Base-by-base conservation (phyloP, 2,888 invertebrate genomes). In the Nesidiocoris tenuis region DNA sequence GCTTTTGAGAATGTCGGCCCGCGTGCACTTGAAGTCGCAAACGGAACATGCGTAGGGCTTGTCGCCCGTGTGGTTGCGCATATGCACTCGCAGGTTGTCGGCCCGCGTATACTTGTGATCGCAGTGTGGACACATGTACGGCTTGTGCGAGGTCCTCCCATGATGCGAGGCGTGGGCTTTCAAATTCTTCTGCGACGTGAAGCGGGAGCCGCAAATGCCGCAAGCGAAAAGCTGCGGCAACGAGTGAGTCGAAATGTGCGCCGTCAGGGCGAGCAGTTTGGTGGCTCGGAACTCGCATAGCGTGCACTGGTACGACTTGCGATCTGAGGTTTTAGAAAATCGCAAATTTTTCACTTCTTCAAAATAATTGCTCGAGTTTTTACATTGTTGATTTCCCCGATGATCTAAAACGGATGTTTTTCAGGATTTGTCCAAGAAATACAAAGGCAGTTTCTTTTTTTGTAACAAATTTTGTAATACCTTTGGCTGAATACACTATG, bases 61-160 rank as follows among this genome's bases (percentile, higher is more conserved):
- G 18, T 66, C 75, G 12, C 75, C 75, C 0, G 66, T 66, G 56
- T 75, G 75, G 57, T 66, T 65, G 9, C 65, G 54, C n/a, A 66
- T 75, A 23, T 75, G 75, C n/a, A 66, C 66, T 16, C 67, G 61
- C 16, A 75, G 75, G 18, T 75, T 75, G 22, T 68, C 68, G 12
- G 75, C 67, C 16, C 68, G 68, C 0, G 75, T 75, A 23, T 67
- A 68, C 61, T 68, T 67, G 75, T 75, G 68, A 56, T 70, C 75
- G 22, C 77, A 77, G 19, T 74, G 67, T n/a, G 67, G 70, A 54
- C 77, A 77, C 5, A 68, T 70, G 56, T 66, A 77, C 0, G 77
- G 74, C 39, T 77, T 77, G 19, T 77, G 75, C 56, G 68, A 75
- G 1, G 75, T 64, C 25, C 74, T 64, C 22, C 39, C 64, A 64